Evolutionary conservation across 2,113 vertebrate species (phyloP).

Genomic region (Gasterosteus aculeatus): DNA sequence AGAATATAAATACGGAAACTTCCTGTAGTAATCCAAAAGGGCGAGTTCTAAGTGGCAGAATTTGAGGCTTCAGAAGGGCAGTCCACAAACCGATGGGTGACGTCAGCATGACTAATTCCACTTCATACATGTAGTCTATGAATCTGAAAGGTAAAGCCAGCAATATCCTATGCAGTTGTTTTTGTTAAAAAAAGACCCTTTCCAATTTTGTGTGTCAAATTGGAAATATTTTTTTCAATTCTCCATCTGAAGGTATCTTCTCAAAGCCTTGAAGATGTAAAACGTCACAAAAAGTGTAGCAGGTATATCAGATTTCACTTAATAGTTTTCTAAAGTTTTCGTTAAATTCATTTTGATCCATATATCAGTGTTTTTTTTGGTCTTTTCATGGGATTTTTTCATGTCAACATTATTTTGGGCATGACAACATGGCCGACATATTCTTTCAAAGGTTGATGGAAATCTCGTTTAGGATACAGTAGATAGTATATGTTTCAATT

Average conservation of each 20-base stretch:
- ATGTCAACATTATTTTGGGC: neutral
- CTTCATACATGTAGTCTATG: neutral
- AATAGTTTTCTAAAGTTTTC: neutral
- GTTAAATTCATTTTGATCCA: neutral
- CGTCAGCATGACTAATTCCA: neutral
- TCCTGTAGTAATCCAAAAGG: no score
- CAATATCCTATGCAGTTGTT: neutral
- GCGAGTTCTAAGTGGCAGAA: no score
- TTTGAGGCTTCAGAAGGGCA: no score
- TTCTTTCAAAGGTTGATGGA: no score
- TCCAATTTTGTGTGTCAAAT: neutral
- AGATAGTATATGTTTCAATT: neutral
- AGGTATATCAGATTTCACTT: neutral
- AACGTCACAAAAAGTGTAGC: neutral
- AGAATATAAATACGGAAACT: no score
- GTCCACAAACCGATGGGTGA: no score
- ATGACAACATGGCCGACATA: no score
- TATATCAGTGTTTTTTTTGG: neutral
- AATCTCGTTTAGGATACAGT: no score
- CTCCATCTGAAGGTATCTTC: neutral
- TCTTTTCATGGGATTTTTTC: neutral
- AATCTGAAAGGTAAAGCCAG: no score
- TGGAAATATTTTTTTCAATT: neutral
- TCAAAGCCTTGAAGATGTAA: neutral
- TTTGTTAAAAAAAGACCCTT: neutral